Percentiles rank a stretch among this genome's conserved stretches.
These are phyloP conservation scores for Chloroceryle inda DNA, from an alignment of 2,797 vertebrate species.

Conservation along the genomic window DNA sequence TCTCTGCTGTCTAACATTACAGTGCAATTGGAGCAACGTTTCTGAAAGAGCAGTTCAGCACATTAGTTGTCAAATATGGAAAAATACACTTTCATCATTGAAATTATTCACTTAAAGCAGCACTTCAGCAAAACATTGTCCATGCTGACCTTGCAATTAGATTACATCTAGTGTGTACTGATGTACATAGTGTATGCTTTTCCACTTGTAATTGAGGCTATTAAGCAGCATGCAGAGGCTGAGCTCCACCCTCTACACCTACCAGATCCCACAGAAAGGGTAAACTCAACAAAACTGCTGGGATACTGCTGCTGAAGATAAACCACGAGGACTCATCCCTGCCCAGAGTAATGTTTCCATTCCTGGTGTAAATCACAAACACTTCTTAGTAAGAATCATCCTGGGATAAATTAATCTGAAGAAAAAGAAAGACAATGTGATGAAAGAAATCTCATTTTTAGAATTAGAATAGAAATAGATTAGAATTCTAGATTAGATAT, in stretches of 20 bases:
- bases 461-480: neutral
- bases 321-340: neutral
- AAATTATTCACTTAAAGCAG: constrained; percentile 76
- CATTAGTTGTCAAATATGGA: constrained; percentile 73
- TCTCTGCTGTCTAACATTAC: constrained; percentile 65
- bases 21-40: constrained; percentile 69
- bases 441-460: neutral
- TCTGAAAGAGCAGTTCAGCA: constrained; percentile 73
- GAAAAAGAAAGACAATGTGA: neutral
- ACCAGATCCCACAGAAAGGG: neutral
- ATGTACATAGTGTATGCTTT: constrained; percentile 72
- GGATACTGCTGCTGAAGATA: constrained; percentile 17
- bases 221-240: constrained; percentile 55
- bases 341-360: neutral
- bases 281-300: constrained; percentile 40
- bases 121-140: constrained; percentile 73
- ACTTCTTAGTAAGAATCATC: neutral
- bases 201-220: constrained; percentile 75
- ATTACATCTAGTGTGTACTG: constrained; percentile 44
- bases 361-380: neutral
- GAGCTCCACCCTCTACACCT: constrained; percentile 31
- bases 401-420: neutral
- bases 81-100: constrained; percentile 68
- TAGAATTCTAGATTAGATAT: neutral
- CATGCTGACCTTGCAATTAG: constrained; percentile 75